Evolutionary conservation across 2,797 vertebrate species (phyloP), one percentile per base, ranked within the genome.

Genomic region (Craterocephalus amniculus): DNA sequence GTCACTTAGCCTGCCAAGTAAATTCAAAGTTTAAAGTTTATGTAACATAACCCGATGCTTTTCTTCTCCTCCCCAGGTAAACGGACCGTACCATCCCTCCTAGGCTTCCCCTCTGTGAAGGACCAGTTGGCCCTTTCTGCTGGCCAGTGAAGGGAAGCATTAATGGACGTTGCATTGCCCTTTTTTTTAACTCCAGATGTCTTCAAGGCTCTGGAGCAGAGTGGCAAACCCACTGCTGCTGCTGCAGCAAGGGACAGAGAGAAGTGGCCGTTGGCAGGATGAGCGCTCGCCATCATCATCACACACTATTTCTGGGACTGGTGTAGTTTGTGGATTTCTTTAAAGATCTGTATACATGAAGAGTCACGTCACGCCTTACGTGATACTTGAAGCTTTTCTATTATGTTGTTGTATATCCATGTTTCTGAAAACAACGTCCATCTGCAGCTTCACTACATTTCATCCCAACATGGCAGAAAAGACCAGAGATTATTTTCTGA

Each of bases 91-190:
- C 84, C 94, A 86, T 64, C 84, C 91, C 1, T 91, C 94, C 24
- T 94, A 94, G 48, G 92, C 96, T n/a, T 96, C 95, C 59, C 88
- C 95, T 72, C 94, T 97, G 88, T 98, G 94, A 97, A 79, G 13
- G 80, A 65, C 43, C 66, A 11, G 9, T 59, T 20, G 10, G 43
- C 64, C 58, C 27, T 40, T 52, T 62, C 7, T 51, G 14, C 24
- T 2, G 43, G 45, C 24, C 14, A 29, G 40, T 4, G n/a, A 55
- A 34, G 40, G 40, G 58, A 20, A 43, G 54, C 38, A 13, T 70
- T 55, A 11, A 26, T 27, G 65, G 57, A 76, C 63, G 0, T 63
- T 10, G 6, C 11, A 56, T 63, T 49, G 66, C 66, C 72, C 6
- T 18, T 70, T 60, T 38, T 70, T 60, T 69, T 73, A 79, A 35